Evolutionary conservation across 2,113 vertebrate genomes (phyloP).

Genomic region (Bolborhynchus lineola): DNA sequence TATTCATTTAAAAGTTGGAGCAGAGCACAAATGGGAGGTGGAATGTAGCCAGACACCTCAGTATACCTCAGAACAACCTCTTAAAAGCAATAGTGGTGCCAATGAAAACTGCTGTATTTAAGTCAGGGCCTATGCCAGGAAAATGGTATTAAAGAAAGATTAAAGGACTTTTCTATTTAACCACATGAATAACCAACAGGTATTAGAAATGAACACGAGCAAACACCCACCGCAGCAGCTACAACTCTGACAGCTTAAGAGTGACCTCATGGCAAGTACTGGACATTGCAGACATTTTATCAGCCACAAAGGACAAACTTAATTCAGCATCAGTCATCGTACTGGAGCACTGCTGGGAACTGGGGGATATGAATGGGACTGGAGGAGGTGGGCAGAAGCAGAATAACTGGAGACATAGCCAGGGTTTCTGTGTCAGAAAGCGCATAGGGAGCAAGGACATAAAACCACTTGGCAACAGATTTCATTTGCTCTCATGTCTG

Average conservation of each 20-base stretch:
- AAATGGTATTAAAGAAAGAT: not conserved
- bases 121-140: not conserved
- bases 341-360: not conserved
- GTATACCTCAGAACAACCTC: not conserved
- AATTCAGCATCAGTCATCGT: not conserved
- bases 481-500: not conserved
- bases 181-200: not conserved
- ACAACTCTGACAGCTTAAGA: not conserved
- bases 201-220: not conserved
- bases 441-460: not conserved
- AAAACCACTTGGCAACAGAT: not conserved
- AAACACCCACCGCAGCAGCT: not conserved
- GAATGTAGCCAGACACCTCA: not conserved
- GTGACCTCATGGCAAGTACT: not conserved
- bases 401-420: not conserved
- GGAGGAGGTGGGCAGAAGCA: not conserved
- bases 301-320: not conserved
- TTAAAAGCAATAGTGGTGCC: not conserved
- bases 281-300: not conserved
- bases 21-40: not conserved
- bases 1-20: not conserved
- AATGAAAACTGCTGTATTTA: not conserved
- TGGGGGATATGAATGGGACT: rapidly evolving
- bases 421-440: not conserved
- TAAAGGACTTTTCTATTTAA: not conserved